Percentiles rank a stretch among this genome's conserved stretches.
phyloP scores from a whole-genome alignment of 2,113 vertebrate species.

The Xenus cinereus region DNA sequence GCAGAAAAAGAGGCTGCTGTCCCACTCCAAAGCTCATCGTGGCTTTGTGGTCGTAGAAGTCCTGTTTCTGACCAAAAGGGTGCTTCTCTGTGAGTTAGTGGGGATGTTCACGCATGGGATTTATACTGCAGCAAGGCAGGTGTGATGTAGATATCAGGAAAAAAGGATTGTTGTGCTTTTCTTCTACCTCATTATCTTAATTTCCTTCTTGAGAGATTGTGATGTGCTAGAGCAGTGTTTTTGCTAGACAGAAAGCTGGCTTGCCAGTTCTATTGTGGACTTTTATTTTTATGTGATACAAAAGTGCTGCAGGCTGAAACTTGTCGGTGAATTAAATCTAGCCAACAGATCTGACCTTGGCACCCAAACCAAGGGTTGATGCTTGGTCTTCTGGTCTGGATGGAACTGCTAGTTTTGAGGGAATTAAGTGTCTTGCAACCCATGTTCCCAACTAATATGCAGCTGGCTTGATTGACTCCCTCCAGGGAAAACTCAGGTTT shows the following conservation, averaged over 20 bases:
- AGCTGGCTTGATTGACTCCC: neutral
- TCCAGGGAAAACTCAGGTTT: neutral
- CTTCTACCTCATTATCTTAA: neutral
- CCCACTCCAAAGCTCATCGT: neutral
- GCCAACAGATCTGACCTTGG: neutral
- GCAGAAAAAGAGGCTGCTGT: neutral
- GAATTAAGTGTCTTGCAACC: neutral
- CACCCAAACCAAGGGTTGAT: neutral
- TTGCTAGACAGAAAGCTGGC: neutral
- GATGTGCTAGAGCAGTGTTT: neutral
- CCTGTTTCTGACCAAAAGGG: neutral
- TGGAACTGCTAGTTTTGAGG: neutral
- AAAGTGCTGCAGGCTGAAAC: neutral
- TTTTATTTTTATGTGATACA: neutral
- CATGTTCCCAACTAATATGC: neutral
- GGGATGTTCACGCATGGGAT: accelerated
- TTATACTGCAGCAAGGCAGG: neutral
- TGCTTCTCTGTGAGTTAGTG: neutral
- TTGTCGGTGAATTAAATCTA: neutral
- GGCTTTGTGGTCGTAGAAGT: neutral
- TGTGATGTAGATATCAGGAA: accelerated
- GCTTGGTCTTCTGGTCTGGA: neutral
- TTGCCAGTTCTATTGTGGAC: neutral
- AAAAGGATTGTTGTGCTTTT: neutral
- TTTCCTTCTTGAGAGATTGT: neutral